Conservation (phyloP, 2,888 invertebrate species). For the Nysson spinosus region DNA sequence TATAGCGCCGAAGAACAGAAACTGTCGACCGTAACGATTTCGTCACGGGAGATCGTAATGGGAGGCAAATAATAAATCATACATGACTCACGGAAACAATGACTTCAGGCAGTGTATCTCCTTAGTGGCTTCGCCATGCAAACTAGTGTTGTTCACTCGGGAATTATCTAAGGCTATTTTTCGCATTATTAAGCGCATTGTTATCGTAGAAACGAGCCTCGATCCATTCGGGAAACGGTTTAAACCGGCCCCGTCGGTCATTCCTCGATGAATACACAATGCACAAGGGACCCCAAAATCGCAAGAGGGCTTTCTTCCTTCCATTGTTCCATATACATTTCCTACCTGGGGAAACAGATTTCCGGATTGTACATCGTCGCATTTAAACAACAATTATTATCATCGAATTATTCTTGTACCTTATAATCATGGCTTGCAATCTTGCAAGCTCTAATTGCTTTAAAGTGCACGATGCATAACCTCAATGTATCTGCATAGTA, state of each 20-base stretch:
- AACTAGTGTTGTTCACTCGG: conserved; percentile 1
- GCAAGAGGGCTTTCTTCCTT: conserved; percentile 1
- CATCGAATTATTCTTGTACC: conserved; percentile 7
- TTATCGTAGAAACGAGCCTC: conserved; percentile 15
- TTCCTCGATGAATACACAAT: conserved; percentile 5
- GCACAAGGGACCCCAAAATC: neutral
- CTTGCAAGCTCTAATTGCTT: no score
- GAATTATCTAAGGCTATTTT: conserved; percentile 15
- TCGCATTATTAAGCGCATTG: conserved; percentile 27
- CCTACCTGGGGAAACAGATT: conserved; percentile 1
- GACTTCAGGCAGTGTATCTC: neutral
- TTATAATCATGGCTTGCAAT: neutral
- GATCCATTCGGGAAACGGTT: conserved; percentile 1
- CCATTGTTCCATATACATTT: neutral
- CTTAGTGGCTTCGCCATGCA: conserved; percentile 4
- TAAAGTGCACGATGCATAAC: no score
- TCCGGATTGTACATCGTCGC: neutral
- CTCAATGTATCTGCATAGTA: no score
- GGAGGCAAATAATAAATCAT: neutral
- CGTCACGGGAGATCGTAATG: neutral
- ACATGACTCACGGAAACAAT: conserved; percentile 4
- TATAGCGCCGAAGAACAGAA: no score
- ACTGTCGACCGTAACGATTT: no score
- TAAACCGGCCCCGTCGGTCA: conserved; percentile 17
- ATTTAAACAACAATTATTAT: conserved; percentile 15